phyloP scores from a whole-genome alignment of 30 jellyfish, hydroid and myxozoan species.

The Hydractinia echinata region DNA sequence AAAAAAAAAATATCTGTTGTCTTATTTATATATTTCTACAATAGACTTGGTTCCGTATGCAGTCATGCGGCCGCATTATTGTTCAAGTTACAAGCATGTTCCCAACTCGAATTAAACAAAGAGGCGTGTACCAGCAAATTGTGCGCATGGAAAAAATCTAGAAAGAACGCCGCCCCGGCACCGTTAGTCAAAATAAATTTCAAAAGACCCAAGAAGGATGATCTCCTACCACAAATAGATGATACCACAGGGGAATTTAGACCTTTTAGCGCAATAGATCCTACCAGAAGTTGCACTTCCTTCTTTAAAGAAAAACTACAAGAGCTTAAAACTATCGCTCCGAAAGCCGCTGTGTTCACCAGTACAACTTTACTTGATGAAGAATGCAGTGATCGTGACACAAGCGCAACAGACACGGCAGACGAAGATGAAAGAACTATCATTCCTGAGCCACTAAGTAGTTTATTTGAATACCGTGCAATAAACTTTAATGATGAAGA shows the following conservation, averaged over 20 bases:
- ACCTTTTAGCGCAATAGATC: constrained; percentile 17
- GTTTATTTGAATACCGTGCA: too few relatives aligned
- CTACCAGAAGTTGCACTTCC: background rate
- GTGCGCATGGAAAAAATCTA: constrained; percentile 28
- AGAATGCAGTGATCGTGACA: background rate
- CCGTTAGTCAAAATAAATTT: constrained; percentile 14
- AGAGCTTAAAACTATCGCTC: background rate
- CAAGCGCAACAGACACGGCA: constrained; percentile 6
- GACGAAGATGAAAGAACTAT: background rate
- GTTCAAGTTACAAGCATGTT: constrained; percentile 34
- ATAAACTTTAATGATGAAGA: too few relatives aligned
- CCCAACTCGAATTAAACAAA: constrained; percentile 24
- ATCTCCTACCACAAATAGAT: constrained; percentile 10
- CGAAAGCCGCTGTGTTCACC: constrained; percentile 1
- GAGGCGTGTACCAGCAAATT: constrained; percentile 33
- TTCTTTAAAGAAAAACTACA: constrained; percentile 1
- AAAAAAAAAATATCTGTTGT: background rate
- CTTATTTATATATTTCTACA: background rate
- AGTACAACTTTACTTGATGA: background rate
- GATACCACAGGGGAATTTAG: background rate
- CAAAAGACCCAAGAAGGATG: constrained; percentile 27
- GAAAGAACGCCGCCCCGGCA: constrained; percentile 27
- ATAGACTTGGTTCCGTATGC: constrained; percentile 47
- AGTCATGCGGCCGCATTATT: constrained; percentile 52
- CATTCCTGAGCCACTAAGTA: constrained; percentile 8